phyloP scores from a whole-genome alignment of 2,888 invertebrate genomes.

The Hyppa rectilinea region DNA sequence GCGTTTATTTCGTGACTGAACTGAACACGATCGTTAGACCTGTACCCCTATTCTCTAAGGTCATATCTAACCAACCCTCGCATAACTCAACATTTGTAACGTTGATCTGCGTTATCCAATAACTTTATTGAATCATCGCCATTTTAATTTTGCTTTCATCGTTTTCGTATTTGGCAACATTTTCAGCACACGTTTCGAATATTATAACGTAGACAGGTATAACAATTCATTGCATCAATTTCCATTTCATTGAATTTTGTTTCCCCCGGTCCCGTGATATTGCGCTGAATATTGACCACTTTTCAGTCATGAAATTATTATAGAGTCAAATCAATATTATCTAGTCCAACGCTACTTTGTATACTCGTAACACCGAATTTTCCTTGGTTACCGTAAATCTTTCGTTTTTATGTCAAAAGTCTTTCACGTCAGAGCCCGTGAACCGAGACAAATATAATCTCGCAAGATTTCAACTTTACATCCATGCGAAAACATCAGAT shows the following conservation, averaged over 20 bases:
- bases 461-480: constrained; percentile 68
- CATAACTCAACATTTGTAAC: constrained; percentile 46
- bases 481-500: constrained; percentile 72
- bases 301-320: constrained; percentile 42
- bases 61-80: constrained; percentile 50
- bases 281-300: constrained; percentile 48
- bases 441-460: constrained; percentile 61
- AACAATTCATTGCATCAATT: constrained; percentile 47
- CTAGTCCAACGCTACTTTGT: constrained; percentile 24
- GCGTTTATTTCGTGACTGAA: constrained; percentile 66
- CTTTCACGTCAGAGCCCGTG: constrained; percentile 46
- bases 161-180: constrained; percentile 38
- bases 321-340: constrained; percentile 38
- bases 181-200: constrained; percentile 39
- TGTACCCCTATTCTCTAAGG: constrained; percentile 59
- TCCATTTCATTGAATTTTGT: constrained; percentile 54
- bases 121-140: constrained; percentile 28
- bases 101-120: constrained; percentile 43
- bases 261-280: constrained; percentile 30
- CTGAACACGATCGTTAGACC: constrained; percentile 59
- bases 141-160: constrained; percentile 44
- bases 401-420: constrained; percentile 55
- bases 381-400: constrained; percentile 31
- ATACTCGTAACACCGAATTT: constrained; percentile 26
- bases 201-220: constrained; percentile 35